Conservation (phyloP, 2,888 invertebrate genomes). For the Agrotis clavis region DNA sequence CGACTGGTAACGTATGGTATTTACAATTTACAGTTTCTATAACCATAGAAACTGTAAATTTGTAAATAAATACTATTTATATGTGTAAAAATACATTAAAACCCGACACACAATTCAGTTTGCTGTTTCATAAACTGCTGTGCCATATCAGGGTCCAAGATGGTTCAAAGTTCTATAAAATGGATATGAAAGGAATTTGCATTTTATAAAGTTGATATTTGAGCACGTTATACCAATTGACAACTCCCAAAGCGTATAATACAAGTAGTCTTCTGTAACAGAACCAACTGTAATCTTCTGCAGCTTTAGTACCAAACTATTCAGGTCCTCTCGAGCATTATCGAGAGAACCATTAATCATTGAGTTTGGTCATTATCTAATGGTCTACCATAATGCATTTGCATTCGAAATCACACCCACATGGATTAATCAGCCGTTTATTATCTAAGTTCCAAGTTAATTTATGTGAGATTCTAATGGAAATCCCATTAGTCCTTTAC, state of each 20-base stretch:
- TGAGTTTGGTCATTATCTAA: conserved; percentile 44
- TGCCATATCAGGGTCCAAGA: too few species aligned
- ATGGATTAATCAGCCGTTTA: conserved; percentile 38
- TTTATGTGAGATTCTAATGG: conserved; percentile 23
- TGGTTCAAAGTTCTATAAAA: too few species aligned
- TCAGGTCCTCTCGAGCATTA: conserved; percentile 11
- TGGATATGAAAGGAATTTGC: too few species aligned
- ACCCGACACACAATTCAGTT: neutral
- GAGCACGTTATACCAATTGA: neutral
- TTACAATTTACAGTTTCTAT: too few species aligned
- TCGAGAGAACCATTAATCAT: conserved; percentile 52
- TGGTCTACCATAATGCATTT: conserved; percentile 47
- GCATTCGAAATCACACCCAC: conserved; percentile 64
- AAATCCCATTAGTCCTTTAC: neutral
- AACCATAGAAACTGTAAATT: too few species aligned
- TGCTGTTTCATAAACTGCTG: too few species aligned
- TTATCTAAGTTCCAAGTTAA: conserved; percentile 25
- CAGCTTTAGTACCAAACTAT: conserved; percentile 22
- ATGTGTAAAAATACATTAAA: too few species aligned
- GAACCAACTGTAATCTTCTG: conserved; percentile 12
- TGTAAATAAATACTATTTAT: too few species aligned
- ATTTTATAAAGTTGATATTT: neutral
- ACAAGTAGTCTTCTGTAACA: neutral
- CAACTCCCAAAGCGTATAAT: neutral
- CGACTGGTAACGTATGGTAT: too few species aligned